These are phyloP conservation scores for Caenorhabditis plicata DNA, from an alignment of 2,888 invertebrate species.

Conservation along the genomic window DNA sequence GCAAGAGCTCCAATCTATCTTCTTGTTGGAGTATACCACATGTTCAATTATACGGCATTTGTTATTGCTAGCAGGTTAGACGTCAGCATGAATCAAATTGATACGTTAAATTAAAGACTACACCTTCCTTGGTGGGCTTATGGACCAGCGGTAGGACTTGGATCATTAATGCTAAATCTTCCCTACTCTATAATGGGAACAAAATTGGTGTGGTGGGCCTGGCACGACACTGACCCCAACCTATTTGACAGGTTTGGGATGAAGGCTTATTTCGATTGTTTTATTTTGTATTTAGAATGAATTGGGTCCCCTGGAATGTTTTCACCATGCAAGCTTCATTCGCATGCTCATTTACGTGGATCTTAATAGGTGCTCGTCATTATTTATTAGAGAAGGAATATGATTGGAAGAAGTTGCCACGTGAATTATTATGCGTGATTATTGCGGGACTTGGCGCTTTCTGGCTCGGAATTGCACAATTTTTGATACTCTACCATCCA, in stretches of 20 bases:
- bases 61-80: constrained; percentile 66
- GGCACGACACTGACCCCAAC: constrained; percentile 74
- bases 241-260: constrained; percentile 63
- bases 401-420: constrained; percentile 71
- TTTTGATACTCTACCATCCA: constrained; percentile 78
- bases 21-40: constrained; percentile 72
- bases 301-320: constrained; percentile 79
- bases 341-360: constrained; percentile 74
- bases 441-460: constrained; percentile 75
- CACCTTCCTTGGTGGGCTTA: constrained; percentile 69
- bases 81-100: neutral
- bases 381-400: constrained; percentile 69
- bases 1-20: constrained; percentile 77
- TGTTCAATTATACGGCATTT: constrained; percentile 70
- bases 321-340: constrained; percentile 81
- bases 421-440: constrained; percentile 71
- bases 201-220: constrained; percentile 81
- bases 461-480: constrained; percentile 77
- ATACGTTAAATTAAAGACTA: constrained; percentile 60
- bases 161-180: constrained; percentile 76
- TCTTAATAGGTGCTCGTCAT: constrained; percentile 74
- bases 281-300: constrained; percentile 71
- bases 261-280: neutral
- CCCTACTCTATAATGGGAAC: constrained; percentile 79
- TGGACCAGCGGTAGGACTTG: constrained; percentile 72